Evolutionary conservation across 2,113 vertebrate genomes (phyloP).

Genomic region (Choloepus hoffmanni): DNA sequence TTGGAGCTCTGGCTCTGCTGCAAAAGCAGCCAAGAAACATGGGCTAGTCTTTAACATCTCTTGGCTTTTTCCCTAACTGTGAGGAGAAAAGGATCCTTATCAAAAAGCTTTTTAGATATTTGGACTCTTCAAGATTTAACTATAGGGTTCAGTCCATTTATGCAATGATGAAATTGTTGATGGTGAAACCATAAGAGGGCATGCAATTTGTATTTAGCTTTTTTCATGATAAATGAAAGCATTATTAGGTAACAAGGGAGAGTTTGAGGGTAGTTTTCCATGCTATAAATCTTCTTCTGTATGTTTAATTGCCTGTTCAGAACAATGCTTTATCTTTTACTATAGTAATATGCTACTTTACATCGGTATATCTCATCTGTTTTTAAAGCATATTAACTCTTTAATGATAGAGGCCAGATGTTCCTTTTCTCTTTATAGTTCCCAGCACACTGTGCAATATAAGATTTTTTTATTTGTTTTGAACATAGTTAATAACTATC

Average conservation of each 20-base stretch:
- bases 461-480: constrained; percentile 13
- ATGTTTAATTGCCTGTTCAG: constrained; percentile 65
- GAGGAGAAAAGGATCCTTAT: neutral
- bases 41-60: neutral
- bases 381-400: constrained; percentile 51
- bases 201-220: neutral
- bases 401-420: constrained; percentile 42
- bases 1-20: neutral
- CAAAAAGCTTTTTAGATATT: neutral
- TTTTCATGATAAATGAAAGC: constrained; percentile 62
- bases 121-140: neutral
- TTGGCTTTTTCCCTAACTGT: neutral
- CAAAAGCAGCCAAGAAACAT: neutral
- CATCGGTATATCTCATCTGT: constrained; percentile 11
- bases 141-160: neutral
- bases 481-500: constrained; percentile 31
- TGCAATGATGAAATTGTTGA: neutral
- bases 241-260: constrained; percentile 61
- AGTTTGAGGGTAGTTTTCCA: constrained; percentile 34
- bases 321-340: constrained; percentile 68
- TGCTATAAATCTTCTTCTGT: constrained; percentile 59
- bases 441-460: neutral
- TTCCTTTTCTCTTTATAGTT: constrained; percentile 52
- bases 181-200: constrained; percentile 20
- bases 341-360: constrained; percentile 46